Evolutionary conservation across 2,113 vertebrate genomes (phyloP), one percentile per base, ranked within the genome.

Genomic region (Hiodon tergisus): DNA sequence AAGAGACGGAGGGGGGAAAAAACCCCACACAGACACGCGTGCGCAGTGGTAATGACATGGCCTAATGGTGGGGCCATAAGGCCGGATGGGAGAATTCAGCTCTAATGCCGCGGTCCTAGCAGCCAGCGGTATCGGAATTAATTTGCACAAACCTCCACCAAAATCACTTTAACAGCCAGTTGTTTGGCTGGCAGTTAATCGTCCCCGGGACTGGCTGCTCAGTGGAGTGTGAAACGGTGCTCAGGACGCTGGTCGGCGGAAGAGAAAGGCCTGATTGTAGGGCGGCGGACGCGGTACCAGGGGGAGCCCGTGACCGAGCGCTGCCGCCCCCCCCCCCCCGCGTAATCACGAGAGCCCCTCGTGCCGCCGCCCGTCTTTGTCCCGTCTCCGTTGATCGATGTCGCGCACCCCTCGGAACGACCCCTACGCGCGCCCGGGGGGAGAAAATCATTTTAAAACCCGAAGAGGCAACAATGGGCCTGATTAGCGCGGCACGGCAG

Each of bases 241-340:
- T 2, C 16, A 31, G 31, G 31, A n/a, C 5, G 6, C 48, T 1
- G 5, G 3, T 16, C 6, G 6, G 6, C 4, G 16, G 51, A 6
- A 55, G 4, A 66, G 54, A 66, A 58, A 67, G 31, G 73, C 13
- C 31, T 47, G 46, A 55, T 16, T 57, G 73, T 66, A 17, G 11
- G 2, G 16, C 4, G 50, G 57, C 47, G 53, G 69, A 68, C 55
- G 69, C 69, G 62, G 83, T 87, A 76, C 84, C 86, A 87, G 86
- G 83, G 46, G 74, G 60, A 83, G 75, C 66, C 78, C 81, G 78
- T 85, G 88, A 88, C 82, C 54, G 67, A 84, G 83, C 78, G 63
- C 68, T 78, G 83, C 72, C 14, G 67, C 51, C 14, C 60, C 46
- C 67, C 17, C 14, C 52, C 4, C 8, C 16, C 63, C 9, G n/a